These are phyloP conservation scores for Platichthys flesus DNA, from an alignment of 2,113 vertebrate species.

Conservation along the genomic window DNA sequence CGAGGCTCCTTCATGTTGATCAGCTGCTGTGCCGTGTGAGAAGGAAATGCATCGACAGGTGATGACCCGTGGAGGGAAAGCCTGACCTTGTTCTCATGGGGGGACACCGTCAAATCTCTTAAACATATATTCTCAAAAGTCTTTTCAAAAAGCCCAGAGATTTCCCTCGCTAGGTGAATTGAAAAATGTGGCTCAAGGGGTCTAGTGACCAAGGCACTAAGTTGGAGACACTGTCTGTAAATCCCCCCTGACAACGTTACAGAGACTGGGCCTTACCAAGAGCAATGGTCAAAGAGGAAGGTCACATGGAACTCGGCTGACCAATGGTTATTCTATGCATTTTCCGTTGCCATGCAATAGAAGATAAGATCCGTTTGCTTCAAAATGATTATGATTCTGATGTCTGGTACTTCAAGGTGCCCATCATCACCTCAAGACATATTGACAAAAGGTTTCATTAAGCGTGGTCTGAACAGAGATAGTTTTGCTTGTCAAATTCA, in stretches of 20 bases:
- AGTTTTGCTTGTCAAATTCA: not conserved
- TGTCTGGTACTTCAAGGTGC: not conserved
- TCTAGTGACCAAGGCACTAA: no score
- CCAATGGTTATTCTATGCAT: not conserved
- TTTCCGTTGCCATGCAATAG: not conserved
- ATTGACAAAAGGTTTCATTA: slow-evolving; percentile 11
- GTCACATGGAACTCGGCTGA: not conserved
- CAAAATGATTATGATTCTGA: not conserved
- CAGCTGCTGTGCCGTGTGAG: not conserved
- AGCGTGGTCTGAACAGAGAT: not conserved
- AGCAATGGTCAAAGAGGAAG: not conserved
- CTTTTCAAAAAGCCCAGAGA: no score
- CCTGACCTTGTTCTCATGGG: not conserved
- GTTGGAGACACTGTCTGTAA: not conserved
- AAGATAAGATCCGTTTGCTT: slow-evolving; percentile 5
- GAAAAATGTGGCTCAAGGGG: no score
- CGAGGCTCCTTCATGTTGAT: not conserved
- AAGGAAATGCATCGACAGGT: not conserved
- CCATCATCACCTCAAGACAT: not conserved
- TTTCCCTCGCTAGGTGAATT: no score
- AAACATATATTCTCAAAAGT: no score
- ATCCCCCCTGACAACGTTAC: not conserved
- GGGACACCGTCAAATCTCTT: no score
- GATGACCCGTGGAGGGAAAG: not conserved
- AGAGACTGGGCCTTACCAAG: no score